Evolutionary conservation across 2,888 invertebrate species (phyloP).

Genomic region (Apotomis capreana): DNA sequence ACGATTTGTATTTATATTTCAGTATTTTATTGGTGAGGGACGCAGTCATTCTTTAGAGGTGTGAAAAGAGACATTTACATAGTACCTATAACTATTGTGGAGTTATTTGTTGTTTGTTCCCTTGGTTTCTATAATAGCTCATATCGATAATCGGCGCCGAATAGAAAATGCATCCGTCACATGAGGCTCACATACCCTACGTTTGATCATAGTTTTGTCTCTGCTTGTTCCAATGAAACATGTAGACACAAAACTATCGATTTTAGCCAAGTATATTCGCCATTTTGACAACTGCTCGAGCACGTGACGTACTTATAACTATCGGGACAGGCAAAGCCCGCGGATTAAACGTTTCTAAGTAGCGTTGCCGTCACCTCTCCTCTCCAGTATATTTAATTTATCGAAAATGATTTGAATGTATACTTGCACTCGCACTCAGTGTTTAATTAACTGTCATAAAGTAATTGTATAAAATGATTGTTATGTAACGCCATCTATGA

Average conservation of each 20-base stretch:
- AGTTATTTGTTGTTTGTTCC: neutral
- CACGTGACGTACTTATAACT: slow-evolving; percentile 35
- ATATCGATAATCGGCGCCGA: neutral
- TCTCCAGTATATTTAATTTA: neutral
- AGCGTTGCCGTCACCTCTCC: slow-evolving; percentile 21
- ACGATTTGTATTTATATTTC: neutral
- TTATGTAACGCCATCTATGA: no score
- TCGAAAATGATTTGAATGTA: neutral
- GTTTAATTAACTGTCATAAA: neutral
- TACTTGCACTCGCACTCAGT: neutral
- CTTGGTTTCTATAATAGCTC: neutral
- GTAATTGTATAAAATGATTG: neutral
- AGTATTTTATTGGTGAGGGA: neutral
- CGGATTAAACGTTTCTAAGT: slow-evolving; percentile 29
- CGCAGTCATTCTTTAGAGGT: neutral
- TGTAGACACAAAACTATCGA: neutral
- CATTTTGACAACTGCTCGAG: slow-evolving; percentile 9
- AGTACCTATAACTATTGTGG: neutral
- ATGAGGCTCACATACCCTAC: slow-evolving; percentile 1
- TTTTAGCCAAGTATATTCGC: slow-evolving; percentile 1
- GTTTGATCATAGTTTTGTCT: neutral
- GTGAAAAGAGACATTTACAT: neutral
- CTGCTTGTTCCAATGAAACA: slow-evolving; percentile 1
- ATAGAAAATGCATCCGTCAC: slow-evolving; percentile 10
- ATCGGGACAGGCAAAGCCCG: slow-evolving; percentile 38